These are phyloP conservation scores for Diphyllodes magnificus DNA, from an alignment of 2,113 vertebrate genomes.

Conservation along the genomic window DNA sequence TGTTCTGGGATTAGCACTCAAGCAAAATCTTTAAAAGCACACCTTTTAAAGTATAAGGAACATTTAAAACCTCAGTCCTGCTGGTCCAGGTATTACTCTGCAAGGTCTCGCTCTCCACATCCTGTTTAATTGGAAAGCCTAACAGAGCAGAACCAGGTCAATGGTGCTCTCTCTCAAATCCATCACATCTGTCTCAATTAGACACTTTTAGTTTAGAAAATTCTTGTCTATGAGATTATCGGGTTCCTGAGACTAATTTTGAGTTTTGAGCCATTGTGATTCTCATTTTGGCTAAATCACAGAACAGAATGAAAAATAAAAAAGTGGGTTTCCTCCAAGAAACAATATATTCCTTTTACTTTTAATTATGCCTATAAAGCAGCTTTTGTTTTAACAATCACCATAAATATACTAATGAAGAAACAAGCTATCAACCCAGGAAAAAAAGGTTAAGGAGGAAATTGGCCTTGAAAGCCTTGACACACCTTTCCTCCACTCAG, in stretches of 20 bases:
- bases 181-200: constrained; percentile 36
- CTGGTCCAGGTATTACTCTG: not conserved
- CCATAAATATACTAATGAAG: not conserved
- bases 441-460: not conserved
- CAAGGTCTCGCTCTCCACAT: constrained; percentile 47
- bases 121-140: constrained; percentile 62
- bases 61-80: not conserved
- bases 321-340: not conserved
- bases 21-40: not conserved
- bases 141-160: constrained; percentile 64
- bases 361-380: not conserved
- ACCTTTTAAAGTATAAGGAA: not conserved
- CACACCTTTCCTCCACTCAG: not conserved
- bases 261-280: not conserved
- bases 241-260: not conserved
- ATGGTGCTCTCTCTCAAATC: constrained; percentile 35
- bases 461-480: not conserved
- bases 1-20: not conserved
- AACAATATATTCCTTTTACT: not conserved
- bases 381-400: not conserved
- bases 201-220: constrained; percentile 53
- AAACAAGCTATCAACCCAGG: not conserved
- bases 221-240: constrained; percentile 39
- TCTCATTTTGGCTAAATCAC: not conserved
- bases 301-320: not conserved